These are phyloP conservation scores for Trididemnum clinides DNA, from an alignment of 23 tunicate genomes.

Conservation along the genomic window DNA sequence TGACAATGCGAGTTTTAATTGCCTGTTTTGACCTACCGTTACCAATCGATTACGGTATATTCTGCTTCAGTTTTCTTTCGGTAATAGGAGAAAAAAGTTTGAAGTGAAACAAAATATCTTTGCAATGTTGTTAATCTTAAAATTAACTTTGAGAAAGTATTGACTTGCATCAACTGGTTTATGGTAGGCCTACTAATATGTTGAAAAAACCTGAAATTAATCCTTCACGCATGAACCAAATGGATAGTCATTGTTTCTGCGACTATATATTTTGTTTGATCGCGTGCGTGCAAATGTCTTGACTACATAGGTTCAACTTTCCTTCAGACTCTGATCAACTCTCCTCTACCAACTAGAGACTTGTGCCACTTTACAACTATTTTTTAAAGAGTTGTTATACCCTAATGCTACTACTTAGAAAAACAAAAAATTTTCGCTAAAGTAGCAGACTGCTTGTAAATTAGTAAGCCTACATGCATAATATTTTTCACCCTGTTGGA, in stretches of 20 bases:
- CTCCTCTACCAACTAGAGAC: background rate
- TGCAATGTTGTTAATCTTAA: no score
- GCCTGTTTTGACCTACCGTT: background rate
- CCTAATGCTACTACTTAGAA: background rate
- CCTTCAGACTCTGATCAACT: background rate
- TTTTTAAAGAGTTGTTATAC: background rate
- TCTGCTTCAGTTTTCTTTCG: background rate
- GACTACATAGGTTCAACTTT: background rate
- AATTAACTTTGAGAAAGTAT: no score
- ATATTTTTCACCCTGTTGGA: no score
- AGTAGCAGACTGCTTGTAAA: no score
- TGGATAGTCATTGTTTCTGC: no score
- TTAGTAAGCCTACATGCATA: no score
- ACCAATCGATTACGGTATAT: background rate
- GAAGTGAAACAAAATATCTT: no score
- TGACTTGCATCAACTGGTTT: background rate
- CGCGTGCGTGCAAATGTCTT: no score
- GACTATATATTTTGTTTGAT: no score
- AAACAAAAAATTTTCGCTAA: background rate
- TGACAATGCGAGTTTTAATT: background rate
- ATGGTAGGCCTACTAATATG: background rate
- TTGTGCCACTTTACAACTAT: background rate
- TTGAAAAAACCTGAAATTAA: background rate
- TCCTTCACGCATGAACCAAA: no score
- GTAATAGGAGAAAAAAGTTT: no score